These are phyloP conservation scores for Agonopterix subpropinquella DNA, from an alignment of 2,888 invertebrate genomes.

Conservation along the genomic window DNA sequence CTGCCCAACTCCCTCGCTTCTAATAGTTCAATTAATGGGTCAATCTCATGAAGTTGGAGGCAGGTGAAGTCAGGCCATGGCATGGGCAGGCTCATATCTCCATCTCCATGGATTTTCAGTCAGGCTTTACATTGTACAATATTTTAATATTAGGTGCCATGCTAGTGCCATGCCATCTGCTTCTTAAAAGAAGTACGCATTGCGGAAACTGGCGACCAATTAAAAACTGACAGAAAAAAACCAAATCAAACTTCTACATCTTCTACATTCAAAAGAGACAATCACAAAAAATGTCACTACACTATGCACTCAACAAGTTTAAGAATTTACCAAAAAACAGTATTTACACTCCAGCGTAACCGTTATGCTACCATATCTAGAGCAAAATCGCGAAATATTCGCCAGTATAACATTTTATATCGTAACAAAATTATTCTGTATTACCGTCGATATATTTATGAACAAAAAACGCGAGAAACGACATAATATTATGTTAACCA, in stretches of 20 bases:
- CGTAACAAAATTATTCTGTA: constrained; percentile 44
- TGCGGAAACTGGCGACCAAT: no score
- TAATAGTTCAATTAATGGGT: no score
- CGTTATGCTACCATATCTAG: constrained; percentile 13
- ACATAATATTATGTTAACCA: constrained; percentile 25
- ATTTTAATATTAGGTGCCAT: no score
- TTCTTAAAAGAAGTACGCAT: no score
- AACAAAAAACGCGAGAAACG: constrained; percentile 31
- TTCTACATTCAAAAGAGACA: constrained; percentile 2
- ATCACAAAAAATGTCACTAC: constrained; percentile 38
- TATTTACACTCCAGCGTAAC: constrained; percentile 23
- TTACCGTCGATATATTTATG: constrained; percentile 13
- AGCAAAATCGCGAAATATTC: constrained; percentile 47
- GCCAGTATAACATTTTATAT: constrained; percentile 42
- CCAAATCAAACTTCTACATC: neutral
- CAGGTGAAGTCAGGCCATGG: no score
- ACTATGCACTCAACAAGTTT: constrained; percentile 30
- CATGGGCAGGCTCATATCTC: no score
- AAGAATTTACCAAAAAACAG: neutral
- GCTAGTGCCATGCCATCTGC: no score
- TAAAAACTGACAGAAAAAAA: no score
- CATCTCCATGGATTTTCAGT: no score
- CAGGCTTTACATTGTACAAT: no score
- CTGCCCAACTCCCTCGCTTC: no score
- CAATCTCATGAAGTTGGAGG: no score